Conservation (phyloP, 2,113 vertebrate genomes). For the Centropristis striata region DNA sequence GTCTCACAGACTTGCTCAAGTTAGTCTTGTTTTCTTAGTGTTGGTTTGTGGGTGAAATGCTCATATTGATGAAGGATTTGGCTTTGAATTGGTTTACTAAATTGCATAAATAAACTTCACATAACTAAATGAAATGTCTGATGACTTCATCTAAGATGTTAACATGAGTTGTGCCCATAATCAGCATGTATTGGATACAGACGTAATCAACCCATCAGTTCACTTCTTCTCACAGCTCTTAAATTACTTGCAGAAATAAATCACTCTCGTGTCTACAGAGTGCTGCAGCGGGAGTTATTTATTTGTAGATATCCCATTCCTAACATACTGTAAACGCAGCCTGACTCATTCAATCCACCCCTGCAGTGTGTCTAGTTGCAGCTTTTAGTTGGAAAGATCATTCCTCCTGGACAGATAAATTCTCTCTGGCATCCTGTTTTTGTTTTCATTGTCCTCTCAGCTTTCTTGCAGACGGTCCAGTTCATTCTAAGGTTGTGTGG, state of each 20-base stretch:
- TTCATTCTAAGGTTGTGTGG: slow-evolving; percentile 30
- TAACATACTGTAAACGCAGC: slow-evolving; percentile 24
- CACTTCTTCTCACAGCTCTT: slow-evolving; percentile 3
- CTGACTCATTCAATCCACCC: slow-evolving; percentile 32
- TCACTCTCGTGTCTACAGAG: background rate
- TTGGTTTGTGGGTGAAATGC: background rate
- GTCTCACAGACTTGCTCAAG: background rate
- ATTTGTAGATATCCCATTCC: slow-evolving; percentile 43
- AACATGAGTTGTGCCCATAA: background rate
- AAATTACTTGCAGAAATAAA: slow-evolving; percentile 10
- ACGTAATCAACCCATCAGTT: background rate
- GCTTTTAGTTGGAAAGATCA: slow-evolving; percentile 55
- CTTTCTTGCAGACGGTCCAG: slow-evolving; percentile 62
- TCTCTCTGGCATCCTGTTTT: slow-evolving; percentile 81
- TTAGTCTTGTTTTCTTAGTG: background rate
- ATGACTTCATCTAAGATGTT: background rate
- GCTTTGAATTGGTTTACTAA: background rate
- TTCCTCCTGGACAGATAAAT: slow-evolving; percentile 74
- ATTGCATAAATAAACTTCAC: background rate
- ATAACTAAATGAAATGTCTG: background rate
- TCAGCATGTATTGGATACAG: background rate
- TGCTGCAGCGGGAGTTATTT: slow-evolving; percentile 5
- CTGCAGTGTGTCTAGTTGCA: slow-evolving; percentile 37
- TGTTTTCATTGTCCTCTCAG: slow-evolving; percentile 74
- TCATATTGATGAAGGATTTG: background rate